phyloP scores from a whole-genome alignment of 2,888 invertebrate species.

The Loripinus fragilis region DNA sequence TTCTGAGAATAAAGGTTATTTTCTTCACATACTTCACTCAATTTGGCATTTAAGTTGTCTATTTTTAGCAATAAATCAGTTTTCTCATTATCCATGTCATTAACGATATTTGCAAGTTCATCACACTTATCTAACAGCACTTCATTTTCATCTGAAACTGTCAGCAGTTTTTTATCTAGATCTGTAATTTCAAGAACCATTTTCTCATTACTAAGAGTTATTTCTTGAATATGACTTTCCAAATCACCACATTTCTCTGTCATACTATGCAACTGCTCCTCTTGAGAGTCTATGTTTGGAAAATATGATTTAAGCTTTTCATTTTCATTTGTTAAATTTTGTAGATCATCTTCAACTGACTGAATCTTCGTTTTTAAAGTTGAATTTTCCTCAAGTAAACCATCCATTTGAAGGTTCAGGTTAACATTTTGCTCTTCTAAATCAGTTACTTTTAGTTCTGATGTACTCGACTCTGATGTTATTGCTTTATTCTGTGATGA shows the following conservation, averaged over 20 bases:
- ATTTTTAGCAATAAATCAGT: slow-evolving; percentile 36
- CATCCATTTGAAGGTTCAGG: slow-evolving; percentile 50
- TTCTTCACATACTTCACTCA: slow-evolving; percentile 38
- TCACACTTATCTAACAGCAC: slow-evolving; percentile 43
- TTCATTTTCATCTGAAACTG: slow-evolving; percentile 46
- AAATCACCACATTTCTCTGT: slow-evolving; percentile 51
- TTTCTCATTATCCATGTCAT: slow-evolving; percentile 57
- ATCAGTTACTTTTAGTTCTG: slow-evolving; percentile 26
- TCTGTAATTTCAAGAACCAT: slow-evolving; percentile 45
- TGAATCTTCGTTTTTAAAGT: slow-evolving; percentile 52
- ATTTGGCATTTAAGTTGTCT: slow-evolving; percentile 28
- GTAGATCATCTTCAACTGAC: slow-evolving; percentile 47
- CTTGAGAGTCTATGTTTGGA: slow-evolving; percentile 48
- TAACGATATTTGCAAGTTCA: slow-evolving; percentile 50
- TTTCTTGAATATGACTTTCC: slow-evolving; percentile 51
- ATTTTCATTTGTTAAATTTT: slow-evolving; percentile 46
- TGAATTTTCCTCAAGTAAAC: slow-evolving; percentile 46
- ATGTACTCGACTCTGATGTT: slow-evolving; percentile 22
- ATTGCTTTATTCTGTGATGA: neutral
- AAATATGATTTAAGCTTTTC: slow-evolving; percentile 43
- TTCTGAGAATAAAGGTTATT: slow-evolving; percentile 44
- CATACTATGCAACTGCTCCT: slow-evolving; percentile 36
- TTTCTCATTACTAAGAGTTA: slow-evolving; percentile 59
- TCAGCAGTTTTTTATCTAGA: slow-evolving; percentile 34
- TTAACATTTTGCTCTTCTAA: slow-evolving; percentile 39